A percentile compares a stretch with the other conserved stretches of the same genome.
phyloP scores from a whole-genome alignment of 2,888 invertebrate genomes.

The Hedychridium roseum region DNA sequence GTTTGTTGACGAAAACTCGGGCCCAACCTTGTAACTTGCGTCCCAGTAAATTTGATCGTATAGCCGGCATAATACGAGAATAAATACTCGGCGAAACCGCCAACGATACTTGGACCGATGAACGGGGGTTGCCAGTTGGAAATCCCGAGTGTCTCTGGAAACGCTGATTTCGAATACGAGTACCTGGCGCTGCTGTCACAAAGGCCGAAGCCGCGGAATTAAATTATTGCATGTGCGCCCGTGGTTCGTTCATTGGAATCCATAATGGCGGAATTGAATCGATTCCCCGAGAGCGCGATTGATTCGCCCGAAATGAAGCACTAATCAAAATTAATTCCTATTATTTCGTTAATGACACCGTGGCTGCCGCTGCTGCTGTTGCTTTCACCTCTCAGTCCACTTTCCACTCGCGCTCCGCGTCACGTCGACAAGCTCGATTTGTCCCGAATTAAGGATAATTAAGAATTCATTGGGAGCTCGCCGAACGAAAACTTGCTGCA shows the following conservation, averaged over 20 bases:
- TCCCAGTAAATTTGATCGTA: no score
- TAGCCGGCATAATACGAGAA: no score
- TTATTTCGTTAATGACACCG: constrained; percentile 48
- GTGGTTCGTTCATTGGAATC: constrained; percentile 41
- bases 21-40: no score
- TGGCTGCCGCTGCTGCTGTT: no score
- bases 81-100: no score
- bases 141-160: constrained; percentile 14
- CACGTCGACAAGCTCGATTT: constrained; percentile 40
- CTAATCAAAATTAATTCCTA: constrained; percentile 49
- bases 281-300: constrained; percentile 43
- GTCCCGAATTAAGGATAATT: constrained; percentile 45
- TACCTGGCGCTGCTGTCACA: constrained; percentile 33
- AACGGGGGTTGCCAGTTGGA: no score
- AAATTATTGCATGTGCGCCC: constrained; percentile 42
- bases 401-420: constrained; percentile 34
- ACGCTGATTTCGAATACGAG: constrained; percentile 21
- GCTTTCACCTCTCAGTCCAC: no score
- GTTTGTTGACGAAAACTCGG: no score
- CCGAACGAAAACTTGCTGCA: constrained; percentile 25
- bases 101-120: no score
- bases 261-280: constrained; percentile 47
- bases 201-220: constrained; percentile 34
- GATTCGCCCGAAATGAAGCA: constrained; percentile 46
- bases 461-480: constrained; percentile 37